Conservation (phyloP, 1,140 invertebrate genomes). For the Luehdorfia chinensis region DNA sequence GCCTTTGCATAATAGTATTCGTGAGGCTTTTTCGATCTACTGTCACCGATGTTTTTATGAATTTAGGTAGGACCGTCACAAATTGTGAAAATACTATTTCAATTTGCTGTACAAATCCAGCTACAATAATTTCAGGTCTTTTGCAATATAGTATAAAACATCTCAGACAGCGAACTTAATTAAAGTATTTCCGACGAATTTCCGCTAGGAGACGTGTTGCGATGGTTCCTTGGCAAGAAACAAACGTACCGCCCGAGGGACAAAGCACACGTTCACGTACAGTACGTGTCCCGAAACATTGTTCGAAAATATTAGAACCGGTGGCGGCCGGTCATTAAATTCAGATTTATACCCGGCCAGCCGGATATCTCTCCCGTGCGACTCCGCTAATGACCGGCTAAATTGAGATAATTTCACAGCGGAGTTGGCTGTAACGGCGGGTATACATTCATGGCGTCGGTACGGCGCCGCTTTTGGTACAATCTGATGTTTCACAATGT, state of each 20-base stretch:
- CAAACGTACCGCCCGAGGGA: constrained; percentile 25
- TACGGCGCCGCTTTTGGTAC: constrained; percentile 24
- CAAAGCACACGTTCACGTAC: constrained; percentile 31
- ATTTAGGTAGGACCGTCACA: too few species aligned
- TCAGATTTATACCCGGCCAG: constrained; percentile 68
- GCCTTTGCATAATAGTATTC: too few species aligned
- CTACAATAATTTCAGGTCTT: too few species aligned
- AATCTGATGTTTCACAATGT: not conserved
- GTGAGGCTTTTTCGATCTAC: too few species aligned
- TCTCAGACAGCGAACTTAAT: constrained; percentile 5
- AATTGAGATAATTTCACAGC: constrained; percentile 75
- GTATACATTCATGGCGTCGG: constrained; percentile 26
- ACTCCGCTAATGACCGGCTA: constrained; percentile 75
- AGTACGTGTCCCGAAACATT: constrained; percentile 49
- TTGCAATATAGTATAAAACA: not conserved
- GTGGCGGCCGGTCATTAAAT: constrained; percentile 60
- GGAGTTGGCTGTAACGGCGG: constrained; percentile 52
- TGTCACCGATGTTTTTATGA: too few species aligned
- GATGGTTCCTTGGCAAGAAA: constrained; percentile 18
- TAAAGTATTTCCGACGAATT: constrained; percentile 17
- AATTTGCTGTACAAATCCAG: too few species aligned
- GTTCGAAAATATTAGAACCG: constrained; percentile 60
- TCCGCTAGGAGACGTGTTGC: constrained; percentile 13
- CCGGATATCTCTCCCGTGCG: constrained; percentile 73
- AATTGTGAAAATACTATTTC: too few species aligned